Evolutionary conservation across 2,113 vertebrate genomes (phyloP).

Genomic region (Entosphenus tridentatus): DNA sequence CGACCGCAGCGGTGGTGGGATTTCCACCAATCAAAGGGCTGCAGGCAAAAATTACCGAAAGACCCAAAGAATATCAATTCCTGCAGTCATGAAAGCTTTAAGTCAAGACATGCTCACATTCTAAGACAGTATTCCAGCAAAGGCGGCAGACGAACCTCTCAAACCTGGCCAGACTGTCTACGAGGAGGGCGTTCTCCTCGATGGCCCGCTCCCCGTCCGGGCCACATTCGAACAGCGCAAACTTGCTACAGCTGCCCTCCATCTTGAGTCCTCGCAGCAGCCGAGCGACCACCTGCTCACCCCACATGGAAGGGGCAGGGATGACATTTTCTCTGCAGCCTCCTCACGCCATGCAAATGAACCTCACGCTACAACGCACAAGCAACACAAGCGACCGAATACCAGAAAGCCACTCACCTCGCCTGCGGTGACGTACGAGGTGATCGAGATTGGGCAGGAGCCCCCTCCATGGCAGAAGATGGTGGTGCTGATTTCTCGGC

Average conservation of each 20-base stretch:
- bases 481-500: constrained; percentile 52
- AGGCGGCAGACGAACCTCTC: constrained; percentile 31
- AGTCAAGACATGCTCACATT: background rate
- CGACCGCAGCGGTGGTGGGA: constrained; percentile 7
- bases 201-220: constrained; percentile 45
- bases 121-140: background rate
- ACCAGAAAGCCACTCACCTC: constrained; percentile 31
- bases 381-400: background rate
- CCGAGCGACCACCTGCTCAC: constrained; percentile 44
- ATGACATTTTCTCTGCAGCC: background rate
- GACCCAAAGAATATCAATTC: background rate
- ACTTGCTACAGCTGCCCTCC: constrained; percentile 52
- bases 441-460: constrained; percentile 52
- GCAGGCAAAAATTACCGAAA: background rate
- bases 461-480: constrained; percentile 54
- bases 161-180: constrained; percentile 74
- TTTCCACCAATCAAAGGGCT: constrained; percentile 4
- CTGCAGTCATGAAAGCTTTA: background rate
- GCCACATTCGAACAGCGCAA: constrained; percentile 61
- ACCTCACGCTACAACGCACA: background rate
- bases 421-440: constrained; percentile 65
- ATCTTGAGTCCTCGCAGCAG: constrained; percentile 56
- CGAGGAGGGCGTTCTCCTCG: constrained; percentile 41
- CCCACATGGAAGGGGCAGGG: background rate
- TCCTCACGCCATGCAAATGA: background rate